phyloP scores from a whole-genome alignment of 2,797 vertebrate genomes.

The Tapirus indicus region DNA sequence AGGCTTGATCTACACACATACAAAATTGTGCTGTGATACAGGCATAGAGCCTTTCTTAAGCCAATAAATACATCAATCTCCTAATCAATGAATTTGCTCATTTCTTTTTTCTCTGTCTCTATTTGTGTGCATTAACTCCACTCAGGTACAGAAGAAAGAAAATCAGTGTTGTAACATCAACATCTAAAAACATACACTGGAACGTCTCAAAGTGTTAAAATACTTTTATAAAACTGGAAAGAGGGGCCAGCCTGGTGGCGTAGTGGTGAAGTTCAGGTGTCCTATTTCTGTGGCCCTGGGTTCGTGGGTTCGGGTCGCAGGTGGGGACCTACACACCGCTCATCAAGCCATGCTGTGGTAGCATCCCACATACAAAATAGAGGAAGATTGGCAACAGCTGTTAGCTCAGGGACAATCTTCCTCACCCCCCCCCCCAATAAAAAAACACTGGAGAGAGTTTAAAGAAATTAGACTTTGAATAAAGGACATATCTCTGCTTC shows the following conservation, averaged over 20 bases:
- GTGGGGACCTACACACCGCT: no score
- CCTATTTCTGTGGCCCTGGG: no score
- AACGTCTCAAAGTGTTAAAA: background rate
- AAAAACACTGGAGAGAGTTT: background rate
- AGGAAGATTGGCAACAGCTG: no score
- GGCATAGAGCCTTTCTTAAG: background rate
- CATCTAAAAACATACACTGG: background rate
- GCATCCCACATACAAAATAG: no score
- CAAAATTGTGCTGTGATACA: rapidly evolving
- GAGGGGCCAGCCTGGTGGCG: no score
- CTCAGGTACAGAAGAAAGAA: background rate
- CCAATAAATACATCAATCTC: no score
- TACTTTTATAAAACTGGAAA: no score
- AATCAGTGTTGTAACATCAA: rapidly evolving
- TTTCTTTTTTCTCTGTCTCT: background rate
- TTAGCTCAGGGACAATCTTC: no score
- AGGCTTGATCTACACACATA: rapidly evolving
- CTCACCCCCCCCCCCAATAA: no score
- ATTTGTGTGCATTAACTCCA: background rate
- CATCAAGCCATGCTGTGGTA: no score
- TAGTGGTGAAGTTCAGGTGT: no score
- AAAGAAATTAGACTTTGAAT: background rate
- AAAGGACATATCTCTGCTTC: background rate
- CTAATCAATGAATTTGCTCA: background rate
- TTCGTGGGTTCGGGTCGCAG: no score